These are phyloP conservation scores for Spondyliosoma cantharus DNA, from an alignment of 2,797 vertebrate genomes.

Conservation along the genomic window DNA sequence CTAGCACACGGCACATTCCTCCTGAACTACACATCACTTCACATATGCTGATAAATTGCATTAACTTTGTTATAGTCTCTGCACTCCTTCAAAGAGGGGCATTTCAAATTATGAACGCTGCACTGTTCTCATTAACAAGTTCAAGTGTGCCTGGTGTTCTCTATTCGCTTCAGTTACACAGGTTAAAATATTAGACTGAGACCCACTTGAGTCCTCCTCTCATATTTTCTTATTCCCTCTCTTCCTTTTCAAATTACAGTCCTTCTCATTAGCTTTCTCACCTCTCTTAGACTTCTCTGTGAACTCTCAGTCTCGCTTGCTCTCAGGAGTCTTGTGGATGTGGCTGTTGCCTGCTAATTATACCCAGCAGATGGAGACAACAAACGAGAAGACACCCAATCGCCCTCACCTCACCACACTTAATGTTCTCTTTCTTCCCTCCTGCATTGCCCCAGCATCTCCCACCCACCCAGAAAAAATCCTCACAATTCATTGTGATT, in stretches of 20 bases:
- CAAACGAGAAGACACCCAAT: slow-evolving; percentile 47
- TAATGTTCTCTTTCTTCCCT: not conserved
- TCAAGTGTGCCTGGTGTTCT: slow-evolving; percentile 49
- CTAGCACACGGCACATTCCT: slow-evolving; percentile 4
- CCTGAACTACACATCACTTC: slow-evolving; percentile 20
- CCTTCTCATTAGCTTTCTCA: slow-evolving; percentile 48
- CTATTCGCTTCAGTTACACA: slow-evolving; percentile 62
- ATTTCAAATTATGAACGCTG: slow-evolving; percentile 63
- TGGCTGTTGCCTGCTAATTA: slow-evolving; percentile 64
- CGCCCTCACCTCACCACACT: slow-evolving; percentile 27
- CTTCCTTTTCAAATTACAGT: slow-evolving; percentile 58
- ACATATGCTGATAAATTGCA: slow-evolving; percentile 47
- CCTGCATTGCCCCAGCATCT: not conserved
- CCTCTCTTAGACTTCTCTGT: slow-evolving; percentile 33
- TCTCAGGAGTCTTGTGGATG: slow-evolving; percentile 42
- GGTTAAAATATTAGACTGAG: slow-evolving; percentile 69
- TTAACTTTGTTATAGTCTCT: slow-evolving; percentile 59
- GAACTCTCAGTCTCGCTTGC: slow-evolving; percentile 15
- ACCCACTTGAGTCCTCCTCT: slow-evolving; percentile 57
- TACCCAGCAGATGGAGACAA: slow-evolving; percentile 70
- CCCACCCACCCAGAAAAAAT: not conserved
- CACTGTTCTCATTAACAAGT: slow-evolving; percentile 69
- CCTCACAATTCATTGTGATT: slow-evolving; percentile 51
- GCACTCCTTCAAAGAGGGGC: slow-evolving; percentile 56
- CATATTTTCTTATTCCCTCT: slow-evolving; percentile 58